Evolutionary conservation across 2,888 invertebrate genomes (phyloP), one percentile per base, ranked within the genome.

Genomic region (Pyrrhia umbra): DNA sequence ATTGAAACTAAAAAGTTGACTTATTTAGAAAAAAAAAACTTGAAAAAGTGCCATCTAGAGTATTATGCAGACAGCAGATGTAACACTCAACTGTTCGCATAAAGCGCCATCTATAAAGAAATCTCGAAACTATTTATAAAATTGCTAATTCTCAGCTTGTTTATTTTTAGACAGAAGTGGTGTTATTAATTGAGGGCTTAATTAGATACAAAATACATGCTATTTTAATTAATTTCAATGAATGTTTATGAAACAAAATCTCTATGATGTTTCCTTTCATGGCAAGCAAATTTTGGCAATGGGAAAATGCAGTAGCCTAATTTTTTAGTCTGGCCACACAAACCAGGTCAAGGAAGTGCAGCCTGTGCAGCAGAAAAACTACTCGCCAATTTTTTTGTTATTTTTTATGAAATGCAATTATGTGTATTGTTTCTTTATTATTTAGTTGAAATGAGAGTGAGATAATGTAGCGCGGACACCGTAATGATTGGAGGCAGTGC

Each of bases 331-430:
- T 90, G 78, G 87, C 83, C 85, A 91, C 88, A 73, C 80, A 80
- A 85, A 77, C 77, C 85, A 88, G 91, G 89, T 91, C 91, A 92
- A 92, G 92, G 90, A 94, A 93, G 92, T 93, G 92, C 91, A 90
- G 87, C 59, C 93, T 92, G 92, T 93, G 92, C 91, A 90, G 87
- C 59, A 78, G 81, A 86, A 83, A 84, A 75, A 81, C 79, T 84
- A 84, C 79, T 88, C 82, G 81, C 86, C 80, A 87, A 88, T 89
- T 88, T 89, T 87, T 91, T 87, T 88, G 87, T 83, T 87, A 83
- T 89, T 89, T 89, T 89, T 87, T 87, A 84, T 68, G 83, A 85
- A 88, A 87, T 89, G 88, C 83, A 85, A 86, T 79, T 87, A 89
- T 81, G 81, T 85, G 82, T 88, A 87, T 83, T 69, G 71, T 77